Evolutionary conservation across 2,113 vertebrate genomes (phyloP).

Genomic region (Hippolais icterina): DNA sequence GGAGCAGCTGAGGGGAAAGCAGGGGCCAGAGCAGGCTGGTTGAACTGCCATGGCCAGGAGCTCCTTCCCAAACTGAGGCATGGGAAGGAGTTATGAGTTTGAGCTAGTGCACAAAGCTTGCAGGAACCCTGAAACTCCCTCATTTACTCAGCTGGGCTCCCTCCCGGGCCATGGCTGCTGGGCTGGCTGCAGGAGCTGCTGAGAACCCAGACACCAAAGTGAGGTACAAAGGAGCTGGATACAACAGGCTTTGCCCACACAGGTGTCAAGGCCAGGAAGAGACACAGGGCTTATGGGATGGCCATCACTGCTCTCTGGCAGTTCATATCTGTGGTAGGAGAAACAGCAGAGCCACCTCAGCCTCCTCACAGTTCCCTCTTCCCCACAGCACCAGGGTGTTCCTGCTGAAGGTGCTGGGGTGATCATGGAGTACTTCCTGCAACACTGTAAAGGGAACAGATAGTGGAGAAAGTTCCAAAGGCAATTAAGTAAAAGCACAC

Average conservation of each 20-base stretch:
- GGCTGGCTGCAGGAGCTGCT: background rate
- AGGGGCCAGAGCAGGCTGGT: background rate
- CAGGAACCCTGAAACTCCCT: background rate
- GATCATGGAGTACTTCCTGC: background rate
- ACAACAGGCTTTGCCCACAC: background rate
- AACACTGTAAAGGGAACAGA: background rate
- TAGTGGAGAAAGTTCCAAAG: background rate
- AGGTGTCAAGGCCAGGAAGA: background rate
- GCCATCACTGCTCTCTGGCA: background rate
- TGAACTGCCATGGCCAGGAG: background rate
- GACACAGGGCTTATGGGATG: background rate
- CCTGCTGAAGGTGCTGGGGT: background rate
- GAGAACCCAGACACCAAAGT: background rate
- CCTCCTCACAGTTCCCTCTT: background rate
- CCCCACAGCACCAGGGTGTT: background rate
- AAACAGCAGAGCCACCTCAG: background rate
- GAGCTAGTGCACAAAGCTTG: background rate
- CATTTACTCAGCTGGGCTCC: background rate
- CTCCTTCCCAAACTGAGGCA: background rate
- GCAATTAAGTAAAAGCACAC: background rate
- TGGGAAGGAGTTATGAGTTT: background rate
- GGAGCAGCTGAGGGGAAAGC: fast-evolving
- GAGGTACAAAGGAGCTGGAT: background rate
- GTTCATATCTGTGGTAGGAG: fast-evolving
- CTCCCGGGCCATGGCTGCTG: background rate